Evolutionary conservation across 2,888 invertebrate species (phyloP).

Genomic region (Bedellia somnulentella): DNA sequence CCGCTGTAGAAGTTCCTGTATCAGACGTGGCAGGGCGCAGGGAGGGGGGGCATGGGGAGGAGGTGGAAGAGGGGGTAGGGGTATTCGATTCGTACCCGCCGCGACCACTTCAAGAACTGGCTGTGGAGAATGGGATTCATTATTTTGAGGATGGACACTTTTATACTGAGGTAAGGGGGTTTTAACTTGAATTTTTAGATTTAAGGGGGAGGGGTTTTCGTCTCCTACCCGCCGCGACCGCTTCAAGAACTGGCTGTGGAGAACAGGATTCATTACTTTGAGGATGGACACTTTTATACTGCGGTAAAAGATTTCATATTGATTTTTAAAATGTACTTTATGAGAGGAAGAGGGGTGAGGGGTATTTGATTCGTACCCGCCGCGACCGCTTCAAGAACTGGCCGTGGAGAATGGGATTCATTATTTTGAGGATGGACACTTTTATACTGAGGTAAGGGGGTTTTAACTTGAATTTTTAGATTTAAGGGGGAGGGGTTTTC

Average conservation of each 20-base stretch:
- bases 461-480: not conserved
- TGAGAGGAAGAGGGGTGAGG: slow-evolving; percentile 21
- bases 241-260: slow-evolving; percentile 74
- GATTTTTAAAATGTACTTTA: too few relatives aligned
- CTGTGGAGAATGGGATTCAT: slow-evolving; percentile 83
- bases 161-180: slow-evolving; percentile 74
- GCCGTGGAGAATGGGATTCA: slow-evolving; percentile 84
- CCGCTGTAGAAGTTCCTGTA: not conserved
- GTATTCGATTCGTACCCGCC: slow-evolving; percentile 56
- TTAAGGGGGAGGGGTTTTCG: slow-evolving; percentile 33
- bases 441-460: slow-evolving; percentile 87
- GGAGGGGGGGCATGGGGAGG: too few relatives aligned
- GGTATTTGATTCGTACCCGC: slow-evolving; percentile 59
- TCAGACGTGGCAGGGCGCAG: too few relatives aligned
- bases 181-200: not conserved
- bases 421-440: slow-evolving; percentile 91
- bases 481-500: slow-evolving; percentile 32
- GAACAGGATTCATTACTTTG: slow-evolving; percentile 87
- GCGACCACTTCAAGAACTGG: slow-evolving; percentile 68
- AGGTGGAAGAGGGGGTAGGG: slow-evolving; percentile 9
- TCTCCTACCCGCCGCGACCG: slow-evolving; percentile 65
- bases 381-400: slow-evolving; percentile 68
- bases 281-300: slow-evolving; percentile 93
- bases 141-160: slow-evolving; percentile 93
- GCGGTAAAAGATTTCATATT: too few relatives aligned